A percentile compares a stretch with the other conserved stretches of the same genome.
Evolutionary conservation across 2,888 invertebrate genomes (phyloP).

Genomic region (Suillia variegata): DNA sequence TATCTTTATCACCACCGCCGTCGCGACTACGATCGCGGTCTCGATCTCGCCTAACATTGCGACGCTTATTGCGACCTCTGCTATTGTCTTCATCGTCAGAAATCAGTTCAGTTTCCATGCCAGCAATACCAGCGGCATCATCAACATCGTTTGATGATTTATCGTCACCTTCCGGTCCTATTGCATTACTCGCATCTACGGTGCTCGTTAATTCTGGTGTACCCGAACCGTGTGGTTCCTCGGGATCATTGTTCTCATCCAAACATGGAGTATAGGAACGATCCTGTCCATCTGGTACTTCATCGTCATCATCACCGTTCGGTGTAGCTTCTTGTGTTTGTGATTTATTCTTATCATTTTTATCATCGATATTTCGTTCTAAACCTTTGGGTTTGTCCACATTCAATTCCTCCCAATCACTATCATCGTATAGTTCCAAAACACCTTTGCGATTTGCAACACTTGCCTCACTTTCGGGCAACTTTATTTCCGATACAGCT

Average conservation of each 20-base stretch:
- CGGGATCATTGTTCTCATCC: constrained; percentile 66
- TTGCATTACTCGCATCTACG: constrained; percentile 14
- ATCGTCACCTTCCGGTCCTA: constrained; percentile 12
- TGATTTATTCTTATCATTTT: constrained; percentile 14
- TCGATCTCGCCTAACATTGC: constrained; percentile 36
- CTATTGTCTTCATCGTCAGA: constrained; percentile 71
- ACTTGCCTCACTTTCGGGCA: constrained; percentile 34
- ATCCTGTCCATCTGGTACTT: constrained; percentile 64
- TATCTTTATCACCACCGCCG: too few species aligned
- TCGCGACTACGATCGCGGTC: constrained; percentile 4
- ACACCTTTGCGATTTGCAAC: constrained; percentile 58
- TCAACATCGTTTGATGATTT: constrained; percentile 17
- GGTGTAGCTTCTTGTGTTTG: constrained; percentile 13
- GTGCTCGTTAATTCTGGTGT: constrained; percentile 11
- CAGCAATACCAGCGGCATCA: constrained; percentile 58
- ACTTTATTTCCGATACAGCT: constrained; percentile 31
- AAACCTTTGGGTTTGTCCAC: constrained; percentile 52
- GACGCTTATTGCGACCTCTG: constrained; percentile 27
- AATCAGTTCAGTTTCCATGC: constrained; percentile 75
- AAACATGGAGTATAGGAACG: constrained; percentile 76
- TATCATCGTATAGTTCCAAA: constrained; percentile 65
- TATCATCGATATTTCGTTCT: constrained; percentile 28
- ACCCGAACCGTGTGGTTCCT: constrained; percentile 31
- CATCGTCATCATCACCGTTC: constrained; percentile 12
- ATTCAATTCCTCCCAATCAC: constrained; percentile 61